Conservation (phyloP, 2,113 vertebrate genomes). For the Lota lota region DNA sequence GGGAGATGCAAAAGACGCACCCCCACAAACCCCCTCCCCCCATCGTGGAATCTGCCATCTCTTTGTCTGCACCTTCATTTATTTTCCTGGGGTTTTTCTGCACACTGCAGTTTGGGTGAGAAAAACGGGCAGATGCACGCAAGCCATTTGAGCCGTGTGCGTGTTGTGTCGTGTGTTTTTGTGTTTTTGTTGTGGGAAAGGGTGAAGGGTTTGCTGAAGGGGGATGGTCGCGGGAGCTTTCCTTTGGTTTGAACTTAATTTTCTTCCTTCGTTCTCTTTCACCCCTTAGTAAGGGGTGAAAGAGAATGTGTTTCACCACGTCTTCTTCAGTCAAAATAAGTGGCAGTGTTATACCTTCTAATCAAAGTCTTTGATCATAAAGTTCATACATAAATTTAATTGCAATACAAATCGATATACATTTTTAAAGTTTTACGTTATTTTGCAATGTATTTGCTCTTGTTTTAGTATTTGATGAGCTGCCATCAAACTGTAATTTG, state of each 20-base stretch:
- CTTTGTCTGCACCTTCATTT: constrained; percentile 64
- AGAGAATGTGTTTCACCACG: too few relatives aligned
- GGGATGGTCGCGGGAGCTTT: constrained; percentile 24
- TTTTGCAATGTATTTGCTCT: too few relatives aligned
- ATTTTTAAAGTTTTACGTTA: too few relatives aligned
- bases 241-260: constrained; percentile 34
- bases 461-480: too few relatives aligned
- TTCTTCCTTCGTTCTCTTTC: background rate
- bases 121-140: constrained; percentile 42
- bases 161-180: constrained; percentile 16
- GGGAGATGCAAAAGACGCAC: constrained; percentile 35
- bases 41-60: constrained; percentile 52
- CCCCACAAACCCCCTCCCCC: background rate
- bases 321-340: too few relatives aligned
- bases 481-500: too few relatives aligned
- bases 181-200: constrained; percentile 12
- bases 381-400: too few relatives aligned
- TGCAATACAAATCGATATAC: too few relatives aligned
- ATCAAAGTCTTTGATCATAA: too few relatives aligned
- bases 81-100: constrained; percentile 51
- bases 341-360: too few relatives aligned
- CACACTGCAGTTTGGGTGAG: constrained; percentile 58
- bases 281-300: too few relatives aligned
- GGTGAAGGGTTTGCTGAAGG: constrained; percentile 28
- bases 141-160: constrained; percentile 19